Evolutionary conservation across 2,888 invertebrate genomes (phyloP), one percentile per base, ranked within the genome.

Genomic region (Aricia artaxerxes): DNA sequence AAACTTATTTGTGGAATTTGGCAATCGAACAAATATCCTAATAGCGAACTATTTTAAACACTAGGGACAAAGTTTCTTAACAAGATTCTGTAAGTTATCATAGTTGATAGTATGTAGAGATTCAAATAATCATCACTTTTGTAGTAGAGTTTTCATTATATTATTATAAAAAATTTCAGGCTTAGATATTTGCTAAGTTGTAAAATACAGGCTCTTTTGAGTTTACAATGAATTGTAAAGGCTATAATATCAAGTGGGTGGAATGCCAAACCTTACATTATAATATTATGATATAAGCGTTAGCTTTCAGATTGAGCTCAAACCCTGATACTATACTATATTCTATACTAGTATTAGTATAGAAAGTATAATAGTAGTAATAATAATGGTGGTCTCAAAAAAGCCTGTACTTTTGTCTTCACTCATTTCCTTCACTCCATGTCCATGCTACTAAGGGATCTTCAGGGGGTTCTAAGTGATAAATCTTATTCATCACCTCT

Each of bases 401-500:
- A 76, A 16, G 53, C 53, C 57, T 57, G 57, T 76, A 31, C 35
- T 57, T 24, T 49, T 35, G 31, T 16, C 16, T 53, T 76, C 53
- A 31, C 57, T 76, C 35, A 57, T 6, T 35, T 76, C 31, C 31
- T 35, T 75, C 49, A 53, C 76, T 76, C 53, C 49, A 49, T 13
- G 24, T 81, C 82, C 83, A 85, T 85, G 83, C 84, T 83, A 79
- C 83, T 84, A 87, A 84, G 84, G 83, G 82, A 82, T 81, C 80
- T 82, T 79, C 81, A 81, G 86, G 85, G 84, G 84, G 86, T 81
- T 84, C 88, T 90, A 91, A 87, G 86, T 88, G 88, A 86, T 87
- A 83, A 82, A 84, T 44, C 75, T 73, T 24, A 75, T 78, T 81
- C 81, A 83, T 85, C 93, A 93, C 93, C 93, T 93, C 89, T 87